Base-by-base conservation (phyloP, 2,113 vertebrate genomes). In the Aphyosemion australe region DNA sequence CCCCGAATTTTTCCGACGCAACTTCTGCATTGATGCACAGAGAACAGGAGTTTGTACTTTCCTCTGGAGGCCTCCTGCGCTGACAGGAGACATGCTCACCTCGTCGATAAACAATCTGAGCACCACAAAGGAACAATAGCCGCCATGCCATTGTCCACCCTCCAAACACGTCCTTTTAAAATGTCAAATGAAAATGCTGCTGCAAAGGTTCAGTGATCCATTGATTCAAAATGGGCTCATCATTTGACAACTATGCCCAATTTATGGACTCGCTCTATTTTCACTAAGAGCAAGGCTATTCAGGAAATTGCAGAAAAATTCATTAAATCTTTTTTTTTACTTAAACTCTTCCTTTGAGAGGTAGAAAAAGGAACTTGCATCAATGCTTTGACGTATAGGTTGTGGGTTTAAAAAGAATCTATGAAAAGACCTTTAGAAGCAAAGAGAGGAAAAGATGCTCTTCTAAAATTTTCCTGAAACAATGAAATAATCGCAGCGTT, bases 51-150 rank as follows among this genome's bases (percentile, higher is more conserved):
- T 71, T 57, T 77, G 61, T 52, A 52, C 58, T 75, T 52, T 61
- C 81, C 84, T 82, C 72, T 43, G 48, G 78, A 85, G 72, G 72
- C 65, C 77, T 70, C 12, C 8, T 64, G 70, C 69, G 59, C 67
- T 66, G 78, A 72, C 62, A 71, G 61, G 64, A 51, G 69, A 62
- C 67, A 65, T 19, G 48, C 64, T 81, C 69, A 61, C 72, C 72
- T 49, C 67, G 88, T 90, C 88, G 61, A 91, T 91, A 90, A 90
- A 90, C 90, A 89, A 91, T 90, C 88, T 88, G 74, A 70, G 80
- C 65, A 67, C 73, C 66, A 88, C 90, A 90, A 87, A 85, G 78
- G 85, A 83, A 89, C 88, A 90, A 87, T 83, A 77, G 83, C 71
- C 51, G 52, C 71, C 74, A 53, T 80, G 76, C 70, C 78, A 69